Percentiles rank a stretch among this genome's conserved stretches.
These are phyloP conservation scores for Gymnocheta viridis DNA, from an alignment of 2,888 invertebrate species.

Conservation along the genomic window DNA sequence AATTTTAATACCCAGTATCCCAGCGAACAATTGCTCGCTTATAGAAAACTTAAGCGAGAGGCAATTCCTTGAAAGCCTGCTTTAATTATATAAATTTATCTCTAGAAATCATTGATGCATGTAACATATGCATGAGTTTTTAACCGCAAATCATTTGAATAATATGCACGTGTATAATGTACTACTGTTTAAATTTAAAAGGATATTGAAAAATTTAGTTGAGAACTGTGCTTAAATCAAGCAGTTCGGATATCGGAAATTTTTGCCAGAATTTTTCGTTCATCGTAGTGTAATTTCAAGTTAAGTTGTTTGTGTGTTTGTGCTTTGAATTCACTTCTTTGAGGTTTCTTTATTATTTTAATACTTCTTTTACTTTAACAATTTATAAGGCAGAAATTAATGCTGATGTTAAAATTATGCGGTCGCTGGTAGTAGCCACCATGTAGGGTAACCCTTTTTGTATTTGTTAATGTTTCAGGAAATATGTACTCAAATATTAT, in stretches of 20 bases:
- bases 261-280: background rate
- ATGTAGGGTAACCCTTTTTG: background rate
- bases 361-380: background rate
- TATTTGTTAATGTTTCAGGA: background rate
- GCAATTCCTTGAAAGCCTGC: too few species aligned
- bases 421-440: background rate
- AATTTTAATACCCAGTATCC: background rate
- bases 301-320: too few species aligned
- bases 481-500: constrained; percentile 34
- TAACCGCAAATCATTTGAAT: background rate
- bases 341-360: too few species aligned
- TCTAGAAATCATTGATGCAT: background rate
- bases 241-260: background rate
- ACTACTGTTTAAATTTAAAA: background rate
- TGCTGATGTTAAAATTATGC: background rate
- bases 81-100: background rate
- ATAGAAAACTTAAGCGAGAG: background rate
- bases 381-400: background rate
- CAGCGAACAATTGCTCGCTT: background rate
- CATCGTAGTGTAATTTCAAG: too few species aligned
- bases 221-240: background rate
- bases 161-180: background rate
- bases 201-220: background rate
- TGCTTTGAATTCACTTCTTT: too few species aligned
- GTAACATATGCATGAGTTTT: background rate